A percentile compares a stretch with the other conserved stretches of the same genome.
These are phyloP conservation scores for Lasioglossum malachurum DNA, from an alignment of 2,888 invertebrate genomes.

Conservation along the genomic window DNA sequence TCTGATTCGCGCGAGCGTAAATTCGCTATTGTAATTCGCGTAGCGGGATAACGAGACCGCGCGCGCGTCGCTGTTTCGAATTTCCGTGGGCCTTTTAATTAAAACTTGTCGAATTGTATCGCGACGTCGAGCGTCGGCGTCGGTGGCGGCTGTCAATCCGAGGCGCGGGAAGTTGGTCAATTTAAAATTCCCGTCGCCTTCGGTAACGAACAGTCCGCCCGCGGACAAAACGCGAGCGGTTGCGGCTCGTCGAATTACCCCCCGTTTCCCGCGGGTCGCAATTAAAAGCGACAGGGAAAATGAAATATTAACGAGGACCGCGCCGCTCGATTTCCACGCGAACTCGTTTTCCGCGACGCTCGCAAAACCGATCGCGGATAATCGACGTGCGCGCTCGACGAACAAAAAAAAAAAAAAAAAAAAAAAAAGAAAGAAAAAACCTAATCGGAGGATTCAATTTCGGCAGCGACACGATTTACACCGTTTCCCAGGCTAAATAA, in stretches of 20 bases:
- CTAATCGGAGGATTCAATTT: conserved; percentile 17
- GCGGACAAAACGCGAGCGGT: background rate
- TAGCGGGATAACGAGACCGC: conserved; percentile 8
- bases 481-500: background rate
- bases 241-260: background rate
- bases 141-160: background rate
- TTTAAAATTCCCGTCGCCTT: conserved; percentile 43
- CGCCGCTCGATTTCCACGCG: background rate
- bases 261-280: background rate
- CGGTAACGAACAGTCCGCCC: background rate
- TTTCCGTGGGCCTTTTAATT: conserved; percentile 42
- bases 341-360: background rate
- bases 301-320: conserved; percentile 5
- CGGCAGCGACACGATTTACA: background rate
- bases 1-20: background rate
- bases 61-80: conserved; percentile 17
- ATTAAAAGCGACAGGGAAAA: conserved; percentile 19
- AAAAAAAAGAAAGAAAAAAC: background rate
- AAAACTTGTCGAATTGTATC: conserved; percentile 35
- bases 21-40: conserved; percentile 25
- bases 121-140: background rate
- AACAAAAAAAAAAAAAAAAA: too few relatives aligned
- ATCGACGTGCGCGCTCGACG: background rate
- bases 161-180: conserved; percentile 20
- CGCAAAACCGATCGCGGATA: conserved; percentile 17